Percentiles rank a stretch among this genome's conserved stretches.
These are phyloP conservation scores for Megalurothrips usitatus DNA, from an alignment of 2,888 invertebrate species.

Conservation along the genomic window DNA sequence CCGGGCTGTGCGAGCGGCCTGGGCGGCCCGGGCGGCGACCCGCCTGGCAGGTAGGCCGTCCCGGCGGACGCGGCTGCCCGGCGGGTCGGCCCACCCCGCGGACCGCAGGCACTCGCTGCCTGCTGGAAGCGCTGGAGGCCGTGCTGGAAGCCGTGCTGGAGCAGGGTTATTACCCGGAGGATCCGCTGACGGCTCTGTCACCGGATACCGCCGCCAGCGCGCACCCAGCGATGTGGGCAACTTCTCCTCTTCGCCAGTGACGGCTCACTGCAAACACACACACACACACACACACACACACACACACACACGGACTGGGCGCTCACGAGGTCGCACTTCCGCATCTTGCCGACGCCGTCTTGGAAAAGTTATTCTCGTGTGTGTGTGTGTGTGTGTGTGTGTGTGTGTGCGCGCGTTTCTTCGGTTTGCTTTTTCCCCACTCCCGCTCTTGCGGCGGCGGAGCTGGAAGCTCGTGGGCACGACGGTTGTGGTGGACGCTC, in stretches of 20 bases:
- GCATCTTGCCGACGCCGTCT: neutral
- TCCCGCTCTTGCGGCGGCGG: too few species aligned
- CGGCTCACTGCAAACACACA: neutral
- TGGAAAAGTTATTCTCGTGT: neutral
- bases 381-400: too few species aligned
- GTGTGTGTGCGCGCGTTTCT: too few species aligned
- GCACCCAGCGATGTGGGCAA: neutral
- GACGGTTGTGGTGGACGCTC: too few species aligned
- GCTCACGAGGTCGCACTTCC: neutral
- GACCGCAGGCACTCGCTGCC: neutral
- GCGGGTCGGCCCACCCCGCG: neutral
- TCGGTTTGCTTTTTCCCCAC: too few species aligned
- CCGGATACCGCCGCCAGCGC: too few species aligned
- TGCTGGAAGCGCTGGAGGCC: too few species aligned
- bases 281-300: neutral
- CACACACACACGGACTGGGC: neutral
- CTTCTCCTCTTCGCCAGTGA: neutral
- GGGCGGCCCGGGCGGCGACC: neutral
- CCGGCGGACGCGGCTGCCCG: neutral
- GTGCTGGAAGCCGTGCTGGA: too few species aligned
- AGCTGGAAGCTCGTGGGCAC: too few species aligned
- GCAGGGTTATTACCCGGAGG: too few species aligned
- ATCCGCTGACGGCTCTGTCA: too few species aligned
- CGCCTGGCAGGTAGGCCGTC: neutral
- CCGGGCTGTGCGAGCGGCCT: too few species aligned